These are phyloP conservation scores for Aradophagus sp. DNA, from an alignment of 1,140 invertebrate species.

Conservation along the genomic window DNA sequence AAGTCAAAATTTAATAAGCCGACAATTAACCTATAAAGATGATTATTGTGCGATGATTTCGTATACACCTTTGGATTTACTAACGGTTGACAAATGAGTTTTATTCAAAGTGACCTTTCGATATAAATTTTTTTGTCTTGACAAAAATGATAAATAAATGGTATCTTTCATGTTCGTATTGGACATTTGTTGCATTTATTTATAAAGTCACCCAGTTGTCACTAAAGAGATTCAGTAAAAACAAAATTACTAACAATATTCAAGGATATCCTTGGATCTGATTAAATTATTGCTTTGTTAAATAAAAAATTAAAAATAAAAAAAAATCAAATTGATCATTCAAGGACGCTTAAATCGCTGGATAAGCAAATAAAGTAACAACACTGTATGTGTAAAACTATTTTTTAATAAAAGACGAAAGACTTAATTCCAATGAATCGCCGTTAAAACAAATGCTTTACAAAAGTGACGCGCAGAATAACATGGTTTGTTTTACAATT, in stretches of 20 bases:
- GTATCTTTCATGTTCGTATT: conserved; percentile 71
- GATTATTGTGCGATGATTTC: conserved; percentile 55
- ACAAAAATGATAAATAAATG: conserved; percentile 70
- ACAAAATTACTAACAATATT: too few relatives aligned
- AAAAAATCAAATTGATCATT: too few relatives aligned
- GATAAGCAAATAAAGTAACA: conserved; percentile 1
- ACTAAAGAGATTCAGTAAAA: too few relatives aligned
- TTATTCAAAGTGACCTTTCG: conserved; percentile 72
- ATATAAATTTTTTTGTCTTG: conserved; percentile 70
- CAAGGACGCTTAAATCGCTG: too few relatives aligned
- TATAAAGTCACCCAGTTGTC: too few relatives aligned
- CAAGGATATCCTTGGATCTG: too few relatives aligned
- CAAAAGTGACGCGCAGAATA: conserved; percentile 7
- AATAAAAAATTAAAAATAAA: too few relatives aligned
- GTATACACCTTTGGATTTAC: conserved; percentile 61
- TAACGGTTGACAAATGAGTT: conserved; percentile 66
- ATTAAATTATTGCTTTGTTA: too few relatives aligned
- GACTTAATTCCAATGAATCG: conserved; percentile 33
- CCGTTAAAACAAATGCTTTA: conserved; percentile 22
- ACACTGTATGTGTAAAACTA: conserved; percentile 26
- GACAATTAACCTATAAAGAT: conserved; percentile 49
- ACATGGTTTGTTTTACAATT: too few relatives aligned
- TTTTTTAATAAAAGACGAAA: conserved; percentile 40
- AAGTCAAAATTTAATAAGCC: conserved; percentile 52
- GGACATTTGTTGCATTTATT: conserved; percentile 15